phyloP scores from a whole-genome alignment of 2,113 vertebrate genomes.

The Jaculus jaculus region DNA sequence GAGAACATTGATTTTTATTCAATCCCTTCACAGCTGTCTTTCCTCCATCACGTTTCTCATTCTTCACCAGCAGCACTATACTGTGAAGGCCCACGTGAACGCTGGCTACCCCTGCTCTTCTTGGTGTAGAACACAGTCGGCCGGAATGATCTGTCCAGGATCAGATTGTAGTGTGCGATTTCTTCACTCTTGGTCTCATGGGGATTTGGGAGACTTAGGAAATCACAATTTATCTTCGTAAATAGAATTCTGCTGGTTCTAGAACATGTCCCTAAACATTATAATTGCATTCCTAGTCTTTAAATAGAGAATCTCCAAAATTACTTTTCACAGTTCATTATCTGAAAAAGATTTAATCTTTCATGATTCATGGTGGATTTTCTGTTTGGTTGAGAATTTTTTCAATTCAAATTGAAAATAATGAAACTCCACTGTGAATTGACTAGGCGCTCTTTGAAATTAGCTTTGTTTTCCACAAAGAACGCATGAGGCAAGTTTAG shows the following conservation, averaged over 20 bases:
- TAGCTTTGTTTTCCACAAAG: conserved; percentile 7
- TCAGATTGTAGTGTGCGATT: background rate
- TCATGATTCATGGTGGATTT: background rate
- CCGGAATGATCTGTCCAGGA: background rate
- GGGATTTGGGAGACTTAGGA: background rate
- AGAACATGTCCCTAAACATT: background rate
- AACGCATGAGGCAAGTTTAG: background rate
- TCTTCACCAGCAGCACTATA: background rate
- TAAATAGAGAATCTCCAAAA: conserved; percentile 50
- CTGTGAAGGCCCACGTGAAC: background rate
- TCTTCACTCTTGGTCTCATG: background rate
- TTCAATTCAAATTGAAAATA: conserved; percentile 52
- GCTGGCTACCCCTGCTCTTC: background rate
- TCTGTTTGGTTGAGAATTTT: conserved; percentile 60
- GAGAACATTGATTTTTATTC: background rate
- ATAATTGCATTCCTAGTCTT: conserved; percentile 3
- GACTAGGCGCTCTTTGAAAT: conserved; percentile 67
- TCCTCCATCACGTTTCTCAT: background rate
- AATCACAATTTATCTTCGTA: background rate
- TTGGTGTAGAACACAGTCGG: background rate
- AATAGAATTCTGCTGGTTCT: background rate
- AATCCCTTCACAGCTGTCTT: background rate
- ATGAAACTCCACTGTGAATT: conserved; percentile 70
- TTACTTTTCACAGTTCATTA: conserved; percentile 58
- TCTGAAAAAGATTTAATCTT: conserved; percentile 50